Conservation (phyloP, 2,113 vertebrate genomes). For the Morone chrysops region DNA sequence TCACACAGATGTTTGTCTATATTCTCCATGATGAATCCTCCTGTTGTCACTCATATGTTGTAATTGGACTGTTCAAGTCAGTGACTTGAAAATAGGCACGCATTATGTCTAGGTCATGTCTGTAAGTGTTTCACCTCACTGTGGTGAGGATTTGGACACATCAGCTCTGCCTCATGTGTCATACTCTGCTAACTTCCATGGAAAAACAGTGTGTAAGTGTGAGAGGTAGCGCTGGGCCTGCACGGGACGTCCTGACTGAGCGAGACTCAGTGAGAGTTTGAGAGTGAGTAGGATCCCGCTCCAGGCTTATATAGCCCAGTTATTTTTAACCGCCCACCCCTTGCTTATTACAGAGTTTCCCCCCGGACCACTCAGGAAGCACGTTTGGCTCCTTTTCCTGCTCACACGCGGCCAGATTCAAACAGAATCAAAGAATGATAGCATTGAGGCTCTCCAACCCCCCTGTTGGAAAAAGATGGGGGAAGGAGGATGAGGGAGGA, state of each 20-base stretch:
- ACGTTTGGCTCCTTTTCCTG: constrained; percentile 93
- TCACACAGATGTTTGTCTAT: constrained; percentile 18
- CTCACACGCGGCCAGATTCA: constrained; percentile 89
- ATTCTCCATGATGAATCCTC: constrained; percentile 56
- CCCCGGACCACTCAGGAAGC: constrained; percentile 92
- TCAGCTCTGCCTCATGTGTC: constrained; percentile 50
- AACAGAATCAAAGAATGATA: constrained; percentile 91
- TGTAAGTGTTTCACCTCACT: constrained; percentile 57
- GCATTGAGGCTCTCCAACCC: constrained; percentile 82
- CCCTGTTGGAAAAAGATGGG: constrained; percentile 67
- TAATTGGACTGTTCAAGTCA: constrained; percentile 30
- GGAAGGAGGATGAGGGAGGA: background rate
- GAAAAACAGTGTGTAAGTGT: constrained; percentile 66
- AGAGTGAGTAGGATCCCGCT: constrained; percentile 85
- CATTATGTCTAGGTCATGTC: constrained; percentile 63
- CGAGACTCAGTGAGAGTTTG: constrained; percentile 76
- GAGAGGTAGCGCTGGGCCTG: constrained; percentile 45
- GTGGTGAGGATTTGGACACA: constrained; percentile 46
- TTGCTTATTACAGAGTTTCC: constrained; percentile 92
- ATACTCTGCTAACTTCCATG: constrained; percentile 40
- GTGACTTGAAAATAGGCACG: constrained; percentile 11
- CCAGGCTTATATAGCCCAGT: constrained; percentile 92
- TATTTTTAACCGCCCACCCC: constrained; percentile 97
- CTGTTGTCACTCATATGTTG: constrained; percentile 37
- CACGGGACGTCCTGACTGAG: constrained; percentile 69